A percentile compares a stretch with the other conserved stretches of the same genome.
Conservation (phyloP, 2,797 vertebrate species). For the Epinephelus malabaricus region DNA sequence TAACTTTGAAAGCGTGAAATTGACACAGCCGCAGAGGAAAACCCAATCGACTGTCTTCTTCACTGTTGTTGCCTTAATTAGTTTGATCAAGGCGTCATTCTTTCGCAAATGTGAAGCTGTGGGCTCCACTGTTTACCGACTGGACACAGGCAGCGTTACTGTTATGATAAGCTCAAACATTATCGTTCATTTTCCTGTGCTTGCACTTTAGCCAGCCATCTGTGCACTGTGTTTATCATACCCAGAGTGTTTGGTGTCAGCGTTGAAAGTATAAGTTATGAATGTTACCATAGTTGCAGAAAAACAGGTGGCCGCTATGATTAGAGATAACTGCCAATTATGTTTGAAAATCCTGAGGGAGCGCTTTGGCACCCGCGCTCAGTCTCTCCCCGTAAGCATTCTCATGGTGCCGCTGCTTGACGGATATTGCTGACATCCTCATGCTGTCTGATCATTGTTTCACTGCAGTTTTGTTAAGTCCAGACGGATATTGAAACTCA, state of each 20-base stretch:
- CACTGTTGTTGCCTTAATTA: conserved; percentile 55
- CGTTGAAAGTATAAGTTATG: conserved; percentile 73
- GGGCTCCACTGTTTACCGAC: conserved; percentile 50
- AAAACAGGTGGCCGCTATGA: conserved; percentile 83
- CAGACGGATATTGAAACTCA: conserved; percentile 42
- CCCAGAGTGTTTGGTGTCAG: conserved; percentile 61
- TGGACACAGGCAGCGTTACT: conserved; percentile 34
- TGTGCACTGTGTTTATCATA: conserved; percentile 69
- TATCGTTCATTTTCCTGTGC: conserved; percentile 53
- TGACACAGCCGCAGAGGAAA: conserved; percentile 52
- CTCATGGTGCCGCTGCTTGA: conserved; percentile 40
- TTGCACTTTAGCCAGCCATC: conserved; percentile 70
- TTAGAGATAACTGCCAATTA: conserved; percentile 82
- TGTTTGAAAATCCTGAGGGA: conserved; percentile 70
- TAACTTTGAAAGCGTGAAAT: conserved; percentile 71
- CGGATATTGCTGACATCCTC: conserved; percentile 56
- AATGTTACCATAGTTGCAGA: conserved; percentile 66
- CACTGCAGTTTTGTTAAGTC: conserved; percentile 40
- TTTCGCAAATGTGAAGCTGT: conserved; percentile 22
- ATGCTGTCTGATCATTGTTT: conserved; percentile 54
- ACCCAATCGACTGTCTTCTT: conserved; percentile 32
- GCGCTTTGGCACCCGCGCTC: conserved; percentile 57
- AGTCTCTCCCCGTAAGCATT: conserved; percentile 43
- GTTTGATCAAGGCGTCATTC: conserved; percentile 54
- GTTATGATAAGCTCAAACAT: conserved; percentile 51